These are phyloP conservation scores for Aphelinus certus DNA, from an alignment of 1,140 invertebrate genomes.

Conservation along the genomic window DNA sequence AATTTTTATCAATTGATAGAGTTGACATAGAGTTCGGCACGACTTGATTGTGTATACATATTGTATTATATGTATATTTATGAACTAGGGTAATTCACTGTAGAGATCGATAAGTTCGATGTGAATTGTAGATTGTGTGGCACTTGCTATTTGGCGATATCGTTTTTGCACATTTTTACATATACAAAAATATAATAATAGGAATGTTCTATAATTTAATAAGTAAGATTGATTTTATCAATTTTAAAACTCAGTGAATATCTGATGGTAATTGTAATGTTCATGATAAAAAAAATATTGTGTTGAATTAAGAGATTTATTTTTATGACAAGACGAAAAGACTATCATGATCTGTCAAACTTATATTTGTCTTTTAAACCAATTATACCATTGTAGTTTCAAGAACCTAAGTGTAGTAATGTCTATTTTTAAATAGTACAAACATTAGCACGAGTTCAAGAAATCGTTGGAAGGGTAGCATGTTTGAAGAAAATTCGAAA, in stretches of 20 bases:
- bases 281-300: too few species aligned
- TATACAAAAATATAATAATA: slow-evolving; percentile 34
- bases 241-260: slow-evolving; percentile 13
- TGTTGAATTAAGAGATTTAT: too few species aligned
- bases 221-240: slow-evolving; percentile 16
- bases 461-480: too few species aligned
- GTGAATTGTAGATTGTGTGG: slow-evolving; percentile 46
- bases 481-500: too few species aligned
- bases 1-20: slow-evolving; percentile 14
- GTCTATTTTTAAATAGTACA: too few species aligned
- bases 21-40: slow-evolving; percentile 19
- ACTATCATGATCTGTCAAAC: too few species aligned
- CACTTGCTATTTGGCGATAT: slow-evolving; percentile 49
- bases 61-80: slow-evolving; percentile 39
- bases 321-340: too few species aligned
- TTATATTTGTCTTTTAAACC: too few species aligned
- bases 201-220: slow-evolving; percentile 33
- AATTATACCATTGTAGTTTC: too few species aligned
- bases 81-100: slow-evolving; percentile 41
- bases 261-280: slow-evolving; percentile 10
- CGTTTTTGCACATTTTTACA: slow-evolving; percentile 57
- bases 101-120: slow-evolving; percentile 41
- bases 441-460: too few species aligned
- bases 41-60: slow-evolving; percentile 32
- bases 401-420: too few species aligned